Conservation (phyloP, 2,113 vertebrate genomes). For the Actenoides lindsayi region DNA sequence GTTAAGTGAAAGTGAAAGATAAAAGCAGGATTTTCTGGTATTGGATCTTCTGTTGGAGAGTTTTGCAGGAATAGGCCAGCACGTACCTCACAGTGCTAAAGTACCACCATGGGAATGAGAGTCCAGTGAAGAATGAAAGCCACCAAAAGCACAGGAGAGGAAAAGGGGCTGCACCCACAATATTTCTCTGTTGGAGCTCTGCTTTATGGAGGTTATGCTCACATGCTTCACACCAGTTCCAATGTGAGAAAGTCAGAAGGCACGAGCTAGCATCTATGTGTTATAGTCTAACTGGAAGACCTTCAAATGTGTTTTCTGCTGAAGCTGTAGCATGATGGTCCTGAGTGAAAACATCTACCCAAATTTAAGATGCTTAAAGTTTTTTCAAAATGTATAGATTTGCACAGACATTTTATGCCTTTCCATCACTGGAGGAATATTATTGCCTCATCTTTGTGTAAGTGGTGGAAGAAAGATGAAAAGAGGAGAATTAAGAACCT, state of each 20-base stretch:
- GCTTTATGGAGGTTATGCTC: background rate
- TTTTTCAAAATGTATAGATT: background rate
- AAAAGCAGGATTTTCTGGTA: background rate
- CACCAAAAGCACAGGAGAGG: background rate
- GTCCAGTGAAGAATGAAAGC: background rate
- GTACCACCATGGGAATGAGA: background rate
- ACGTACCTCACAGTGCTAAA: background rate
- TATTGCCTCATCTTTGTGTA: background rate
- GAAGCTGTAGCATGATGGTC: background rate
- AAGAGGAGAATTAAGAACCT: background rate
- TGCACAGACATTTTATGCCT: background rate
- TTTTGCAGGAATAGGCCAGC: background rate
- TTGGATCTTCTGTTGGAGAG: background rate
- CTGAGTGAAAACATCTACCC: background rate
- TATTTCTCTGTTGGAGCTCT: background rate
- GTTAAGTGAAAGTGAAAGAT: background rate
- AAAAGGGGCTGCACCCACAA: background rate
- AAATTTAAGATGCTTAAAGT: background rate
- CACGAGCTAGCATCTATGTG: accelerated
- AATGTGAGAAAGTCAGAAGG: background rate
- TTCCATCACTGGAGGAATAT: background rate
- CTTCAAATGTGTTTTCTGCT: background rate
- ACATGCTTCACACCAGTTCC: background rate
- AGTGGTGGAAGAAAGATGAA: background rate
- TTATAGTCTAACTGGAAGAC: background rate